These are phyloP conservation scores for Onychomys torridus DNA, from an alignment of 2,797 vertebrate genomes.

Conservation along the genomic window DNA sequence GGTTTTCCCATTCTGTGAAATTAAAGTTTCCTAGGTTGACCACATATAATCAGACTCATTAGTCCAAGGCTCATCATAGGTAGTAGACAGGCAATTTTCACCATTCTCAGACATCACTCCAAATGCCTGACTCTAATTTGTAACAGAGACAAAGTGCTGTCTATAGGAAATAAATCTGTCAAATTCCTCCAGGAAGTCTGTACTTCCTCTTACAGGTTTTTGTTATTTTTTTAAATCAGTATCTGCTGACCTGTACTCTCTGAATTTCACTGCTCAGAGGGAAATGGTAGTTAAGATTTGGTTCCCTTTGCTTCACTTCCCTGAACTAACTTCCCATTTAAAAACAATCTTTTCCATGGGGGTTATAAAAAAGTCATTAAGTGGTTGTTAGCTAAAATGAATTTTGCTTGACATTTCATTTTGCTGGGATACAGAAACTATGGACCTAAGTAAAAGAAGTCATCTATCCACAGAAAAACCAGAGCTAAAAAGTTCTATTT, in stretches of 20 bases:
- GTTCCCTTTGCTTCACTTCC: slow-evolving; percentile 19
- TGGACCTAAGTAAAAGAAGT: neutral
- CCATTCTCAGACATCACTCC: neutral
- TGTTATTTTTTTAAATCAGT: neutral
- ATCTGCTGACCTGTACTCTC: neutral
- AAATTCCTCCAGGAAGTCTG: neutral
- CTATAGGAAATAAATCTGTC: slow-evolving; percentile 31
- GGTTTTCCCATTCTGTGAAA: neutral
- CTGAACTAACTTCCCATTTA: neutral
- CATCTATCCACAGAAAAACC: slow-evolving; percentile 54
- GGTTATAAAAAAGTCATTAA: slow-evolving; percentile 31
- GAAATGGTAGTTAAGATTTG: slow-evolving; percentile 2
- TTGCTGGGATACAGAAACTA: slow-evolving; percentile 22
- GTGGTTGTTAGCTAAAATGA: neutral
- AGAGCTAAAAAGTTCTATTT: slow-evolving; percentile 43
- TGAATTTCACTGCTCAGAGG: neutral
- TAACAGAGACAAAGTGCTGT: slow-evolving; percentile 26
- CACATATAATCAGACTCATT: neutral
- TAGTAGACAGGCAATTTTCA: neutral
- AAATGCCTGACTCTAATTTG: slow-evolving; percentile 3
- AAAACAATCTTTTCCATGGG: neutral
- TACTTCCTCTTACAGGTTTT: neutral
- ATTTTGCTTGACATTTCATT: slow-evolving; percentile 45
- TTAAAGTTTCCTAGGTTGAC: slow-evolving; percentile 17
- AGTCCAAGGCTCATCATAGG: neutral